Percentiles rank a stretch among this genome's conserved stretches.
Evolutionary conservation across 1,140 invertebrate species (phyloP).

Genomic region (Mycetomoellerius zeteki): DNA sequence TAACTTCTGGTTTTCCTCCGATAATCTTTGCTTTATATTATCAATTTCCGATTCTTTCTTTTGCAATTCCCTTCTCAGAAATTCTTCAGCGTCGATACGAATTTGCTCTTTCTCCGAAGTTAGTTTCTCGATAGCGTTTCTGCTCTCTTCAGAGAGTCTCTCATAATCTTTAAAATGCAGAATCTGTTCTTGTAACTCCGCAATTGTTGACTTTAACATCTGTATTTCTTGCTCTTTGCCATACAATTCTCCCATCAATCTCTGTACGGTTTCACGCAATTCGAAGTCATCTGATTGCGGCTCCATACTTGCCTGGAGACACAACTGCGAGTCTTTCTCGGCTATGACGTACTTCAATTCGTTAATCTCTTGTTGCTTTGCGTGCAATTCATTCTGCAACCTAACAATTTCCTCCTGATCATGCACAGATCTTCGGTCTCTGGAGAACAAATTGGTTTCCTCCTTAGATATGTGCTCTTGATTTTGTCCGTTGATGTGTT

Average conservation of each 20-base stretch:
- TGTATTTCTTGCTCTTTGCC: constrained; percentile 78
- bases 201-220: constrained; percentile 67
- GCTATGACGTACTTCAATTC: constrained; percentile 77
- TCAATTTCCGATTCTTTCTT: constrained; percentile 80
- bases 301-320: constrained; percentile 71
- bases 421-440: constrained; percentile 51
- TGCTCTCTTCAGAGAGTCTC: constrained; percentile 73
- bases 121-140: constrained; percentile 70
- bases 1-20: constrained; percentile 72
- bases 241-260: constrained; percentile 75
- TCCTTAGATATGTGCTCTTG: constrained; percentile 65
- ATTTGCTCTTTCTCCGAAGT: constrained; percentile 78
- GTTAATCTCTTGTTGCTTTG: constrained; percentile 79
- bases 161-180: constrained; percentile 67
- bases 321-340: constrained; percentile 80
- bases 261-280: constrained; percentile 73
- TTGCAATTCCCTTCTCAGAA: constrained; percentile 65
- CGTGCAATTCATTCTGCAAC: constrained; percentile 75
- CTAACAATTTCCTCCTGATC: constrained; percentile 78
- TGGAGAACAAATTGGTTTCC: constrained; percentile 5
- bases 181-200: constrained; percentile 70
- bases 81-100: constrained; percentile 71
- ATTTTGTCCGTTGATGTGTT: constrained; percentile 52
- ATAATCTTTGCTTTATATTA: constrained; percentile 66
- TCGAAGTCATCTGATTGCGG: constrained; percentile 75